Evolutionary conservation across 2,888 invertebrate species (phyloP).

Genomic region (Acanthopleura granulata): DNA sequence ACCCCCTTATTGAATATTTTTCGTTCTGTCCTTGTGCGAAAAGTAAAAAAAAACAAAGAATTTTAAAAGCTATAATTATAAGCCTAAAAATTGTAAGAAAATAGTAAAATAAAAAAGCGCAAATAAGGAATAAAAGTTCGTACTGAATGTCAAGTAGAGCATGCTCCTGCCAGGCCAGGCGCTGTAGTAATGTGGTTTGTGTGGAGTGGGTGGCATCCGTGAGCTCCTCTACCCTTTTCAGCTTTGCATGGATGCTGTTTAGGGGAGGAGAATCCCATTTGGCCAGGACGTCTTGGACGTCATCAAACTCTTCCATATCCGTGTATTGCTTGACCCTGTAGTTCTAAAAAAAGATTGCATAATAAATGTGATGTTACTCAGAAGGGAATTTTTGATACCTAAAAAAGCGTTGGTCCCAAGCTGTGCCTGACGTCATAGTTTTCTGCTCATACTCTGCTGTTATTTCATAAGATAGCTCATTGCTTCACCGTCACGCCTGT

Average conservation of each 20-base stretch:
- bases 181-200: conserved; percentile 48
- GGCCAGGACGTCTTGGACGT: conserved; percentile 43
- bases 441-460: no score
- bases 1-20: no score
- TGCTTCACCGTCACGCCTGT: no score
- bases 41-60: no score
- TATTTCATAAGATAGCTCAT: no score
- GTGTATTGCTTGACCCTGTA: conserved; percentile 40
- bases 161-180: conserved; percentile 51
- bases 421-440: no score
- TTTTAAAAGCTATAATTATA: no score
- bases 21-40: no score
- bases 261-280: conserved; percentile 57
- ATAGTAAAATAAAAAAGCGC: no score
- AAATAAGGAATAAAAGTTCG: conserved; percentile 19
- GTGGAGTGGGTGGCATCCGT: conserved; percentile 51
- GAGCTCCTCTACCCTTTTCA: conserved; percentile 48
- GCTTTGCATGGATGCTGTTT: conserved; percentile 49
- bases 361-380: no score
- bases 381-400: neutral
- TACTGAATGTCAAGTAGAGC: conserved; percentile 49
- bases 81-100: no score
- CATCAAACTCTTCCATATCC: conserved; percentile 49
- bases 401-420: no score
- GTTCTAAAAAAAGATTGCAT: conserved; percentile 22